Evolutionary conservation across 2,113 vertebrate species (phyloP), one percentile per base, ranked within the genome.

Genomic region (Marcusenius ussheri): DNA sequence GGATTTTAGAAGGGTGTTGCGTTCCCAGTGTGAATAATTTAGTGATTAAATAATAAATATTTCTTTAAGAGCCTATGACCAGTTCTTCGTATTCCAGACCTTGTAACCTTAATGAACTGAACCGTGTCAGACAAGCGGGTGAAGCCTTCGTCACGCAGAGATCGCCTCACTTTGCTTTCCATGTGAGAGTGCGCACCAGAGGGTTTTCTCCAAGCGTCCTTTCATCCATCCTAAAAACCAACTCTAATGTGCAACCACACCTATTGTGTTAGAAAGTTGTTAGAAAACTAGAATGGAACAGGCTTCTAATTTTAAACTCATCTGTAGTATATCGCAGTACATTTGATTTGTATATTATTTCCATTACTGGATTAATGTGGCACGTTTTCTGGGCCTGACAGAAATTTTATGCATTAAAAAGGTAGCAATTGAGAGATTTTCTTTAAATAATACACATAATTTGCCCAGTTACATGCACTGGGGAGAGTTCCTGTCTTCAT

Each of bases 11-110:
- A 24, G 84, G 46, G 84, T n/a, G 84, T 51, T 86, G 47, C 4
- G 15, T 51, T 86, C 10, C 49, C 47, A 47, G 13, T 15, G 1
- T 86, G 84, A 86, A 86, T 86, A 86, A 86, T 27, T 86, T 50
- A 50, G n/a, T 49, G 47, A 50, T 86, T 47, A 86, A 86, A 49
- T 49, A 19, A 86, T 86, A 86, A 86, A 86, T 86, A 49, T 50
- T n/a, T n/a, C 83, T 47, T 85, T 27, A 85, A 85, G 83, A 85
- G 47, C n/a, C 47, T 49, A 17, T 86, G 84, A 31, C 83, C n/a
- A 31, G 21, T 17, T 47, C 47, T 50, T 86, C 11, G 1, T 86
- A 50, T 51, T 51, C n/a, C 47, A 86, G 84, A 7, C 24, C 47
- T n/a, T 87, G 46, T 87, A n/a, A 46, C 45, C 56, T 19, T 80